phyloP scores from a whole-genome alignment of 2,888 invertebrate species.

The Tipula vernalis region DNA sequence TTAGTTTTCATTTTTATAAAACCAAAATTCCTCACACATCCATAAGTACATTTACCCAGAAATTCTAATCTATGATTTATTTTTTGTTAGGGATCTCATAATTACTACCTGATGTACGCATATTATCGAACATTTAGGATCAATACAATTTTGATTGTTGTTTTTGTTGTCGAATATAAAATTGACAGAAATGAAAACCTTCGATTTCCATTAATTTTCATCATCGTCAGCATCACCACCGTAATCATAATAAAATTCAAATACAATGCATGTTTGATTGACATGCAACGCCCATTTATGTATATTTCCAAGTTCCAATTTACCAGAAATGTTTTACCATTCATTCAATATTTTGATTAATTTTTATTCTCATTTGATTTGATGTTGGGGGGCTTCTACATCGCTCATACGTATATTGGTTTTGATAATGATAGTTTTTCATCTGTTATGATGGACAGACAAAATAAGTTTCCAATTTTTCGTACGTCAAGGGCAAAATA shows the following conservation, averaged over 20 bases:
- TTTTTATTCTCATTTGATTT: neutral
- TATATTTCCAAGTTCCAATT: neutral
- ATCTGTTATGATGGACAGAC: neutral
- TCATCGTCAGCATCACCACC: neutral
- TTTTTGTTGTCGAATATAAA: neutral
- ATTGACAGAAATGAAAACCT: neutral
- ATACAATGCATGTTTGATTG: slow-evolving; percentile 8
- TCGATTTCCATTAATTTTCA: neutral
- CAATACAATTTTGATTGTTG: neutral
- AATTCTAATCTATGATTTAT: neutral
- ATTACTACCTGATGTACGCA: neutral
- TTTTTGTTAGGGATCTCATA: neutral
- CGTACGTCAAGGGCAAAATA: neutral
- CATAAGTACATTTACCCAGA: neutral
- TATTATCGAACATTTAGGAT: neutral
- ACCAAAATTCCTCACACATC: neutral
- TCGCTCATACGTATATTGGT: neutral
- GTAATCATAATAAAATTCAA: neutral
- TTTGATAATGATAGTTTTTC: neutral
- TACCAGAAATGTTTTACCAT: neutral
- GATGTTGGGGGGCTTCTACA: neutral
- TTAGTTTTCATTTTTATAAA: neutral
- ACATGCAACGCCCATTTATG: slow-evolving; percentile 7
- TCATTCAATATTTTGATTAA: neutral
- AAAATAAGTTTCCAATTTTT: neutral